A percentile compares a stretch with the other conserved stretches of the same genome.
Conservation (phyloP, 2,113 vertebrate species). For the Rhadina sibilatrix region DNA sequence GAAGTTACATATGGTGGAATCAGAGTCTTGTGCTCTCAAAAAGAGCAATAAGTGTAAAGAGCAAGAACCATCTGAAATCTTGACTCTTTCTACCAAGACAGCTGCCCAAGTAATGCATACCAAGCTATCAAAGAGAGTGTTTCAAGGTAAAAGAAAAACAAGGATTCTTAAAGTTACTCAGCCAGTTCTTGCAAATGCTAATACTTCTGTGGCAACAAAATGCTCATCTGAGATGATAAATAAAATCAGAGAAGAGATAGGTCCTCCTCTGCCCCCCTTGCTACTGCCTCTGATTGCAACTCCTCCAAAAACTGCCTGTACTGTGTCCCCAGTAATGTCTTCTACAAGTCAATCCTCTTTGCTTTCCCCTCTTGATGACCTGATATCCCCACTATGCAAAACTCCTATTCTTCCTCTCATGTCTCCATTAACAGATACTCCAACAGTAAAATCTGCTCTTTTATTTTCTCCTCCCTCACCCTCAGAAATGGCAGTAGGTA, state of each 20-base stretch:
- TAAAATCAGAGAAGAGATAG: slow-evolving; percentile 84
- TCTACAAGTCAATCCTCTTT: slow-evolving; percentile 71
- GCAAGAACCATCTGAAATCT: not conserved
- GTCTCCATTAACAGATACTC: slow-evolving; percentile 55
- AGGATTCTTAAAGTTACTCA: not conserved
- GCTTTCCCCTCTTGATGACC: slow-evolving; percentile 73
- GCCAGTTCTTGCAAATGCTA: slow-evolving; percentile 35
- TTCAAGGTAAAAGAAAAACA: not conserved
- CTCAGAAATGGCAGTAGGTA: slow-evolving; percentile 29
- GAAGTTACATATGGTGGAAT: not conserved
- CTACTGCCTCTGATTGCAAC: slow-evolving; percentile 83
- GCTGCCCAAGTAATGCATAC: not conserved
- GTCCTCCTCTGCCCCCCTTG: slow-evolving; percentile 86
- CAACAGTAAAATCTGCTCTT: slow-evolving; percentile 61
- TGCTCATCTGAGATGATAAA: slow-evolving; percentile 70
- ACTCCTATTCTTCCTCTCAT: slow-evolving; percentile 51
- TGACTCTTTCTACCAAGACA: not conserved
- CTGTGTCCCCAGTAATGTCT: slow-evolving; percentile 65
- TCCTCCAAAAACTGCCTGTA: slow-evolving; percentile 75
- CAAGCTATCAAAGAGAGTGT: not conserved
- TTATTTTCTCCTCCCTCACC: slow-evolving; percentile 71
- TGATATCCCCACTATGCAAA: slow-evolving; percentile 63
- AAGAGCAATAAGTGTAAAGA: not conserved
- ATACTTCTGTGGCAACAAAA: slow-evolving; percentile 50
- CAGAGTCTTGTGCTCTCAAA: not conserved